A percentile compares a stretch with the other conserved stretches of the same genome.
phyloP scores from a whole-genome alignment of 2,888 invertebrate species.

The Helicoverpa assulta region DNA sequence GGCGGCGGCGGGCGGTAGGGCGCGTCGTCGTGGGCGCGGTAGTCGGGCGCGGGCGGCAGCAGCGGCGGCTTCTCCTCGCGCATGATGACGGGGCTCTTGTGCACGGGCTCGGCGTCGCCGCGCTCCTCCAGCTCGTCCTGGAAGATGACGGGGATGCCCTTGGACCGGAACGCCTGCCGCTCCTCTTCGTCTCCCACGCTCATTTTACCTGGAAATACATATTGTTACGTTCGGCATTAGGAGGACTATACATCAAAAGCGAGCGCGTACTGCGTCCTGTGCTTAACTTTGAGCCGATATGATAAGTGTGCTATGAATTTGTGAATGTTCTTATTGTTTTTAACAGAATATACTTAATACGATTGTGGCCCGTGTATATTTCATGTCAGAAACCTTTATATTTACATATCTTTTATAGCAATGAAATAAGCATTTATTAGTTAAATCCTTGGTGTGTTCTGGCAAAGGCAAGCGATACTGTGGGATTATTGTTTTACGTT shows the following conservation, averaged over 20 bases:
- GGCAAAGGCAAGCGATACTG: conserved; percentile 54
- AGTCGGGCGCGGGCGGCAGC: conserved; percentile 94
- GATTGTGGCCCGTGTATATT: conserved; percentile 27
- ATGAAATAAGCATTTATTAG: conserved; percentile 41
- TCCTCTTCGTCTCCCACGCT: conserved; percentile 94
- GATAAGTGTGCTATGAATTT: conserved; percentile 30
- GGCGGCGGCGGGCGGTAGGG: conserved; percentile 98
- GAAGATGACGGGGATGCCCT: conserved; percentile 98
- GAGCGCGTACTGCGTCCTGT: conserved; percentile 22
- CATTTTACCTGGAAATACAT: conserved; percentile 91
- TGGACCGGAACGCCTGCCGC: conserved; percentile 95
- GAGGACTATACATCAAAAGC: conserved; percentile 17
- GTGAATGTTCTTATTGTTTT: conserved; percentile 36
- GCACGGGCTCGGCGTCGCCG: conserved; percentile 95
- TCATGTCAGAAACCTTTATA: conserved; percentile 22
- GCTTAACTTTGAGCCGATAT: conserved; percentile 13
- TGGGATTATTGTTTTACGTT: conserved; percentile 41
- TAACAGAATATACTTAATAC: conserved; percentile 1
- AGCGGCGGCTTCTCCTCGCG: conserved; percentile 98
- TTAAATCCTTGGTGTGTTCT: conserved; percentile 42
- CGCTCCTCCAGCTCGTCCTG: conserved; percentile 99
- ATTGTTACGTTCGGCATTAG: conserved; percentile 17
- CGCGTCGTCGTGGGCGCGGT: conserved; percentile 91
- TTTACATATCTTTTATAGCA: conserved; percentile 51
- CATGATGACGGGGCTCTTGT: conserved; percentile 97